These are phyloP conservation scores for Brachionus angularis DNA, from an alignment of 1,140 invertebrate genomes.

Conservation along the genomic window DNA sequence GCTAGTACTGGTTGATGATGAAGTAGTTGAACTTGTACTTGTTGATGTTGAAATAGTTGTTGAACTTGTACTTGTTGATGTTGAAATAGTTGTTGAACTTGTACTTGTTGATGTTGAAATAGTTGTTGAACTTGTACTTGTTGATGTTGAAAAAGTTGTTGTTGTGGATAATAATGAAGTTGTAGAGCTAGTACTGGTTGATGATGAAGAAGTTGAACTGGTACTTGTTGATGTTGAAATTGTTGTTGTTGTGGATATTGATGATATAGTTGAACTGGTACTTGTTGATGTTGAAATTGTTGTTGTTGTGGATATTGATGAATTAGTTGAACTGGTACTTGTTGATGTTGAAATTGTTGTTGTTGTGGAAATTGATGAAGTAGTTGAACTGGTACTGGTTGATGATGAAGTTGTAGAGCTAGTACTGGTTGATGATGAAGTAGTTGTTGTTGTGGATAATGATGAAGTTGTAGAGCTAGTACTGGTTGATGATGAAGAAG, in stretches of 20 bases:
- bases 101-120: too few relatives aligned
- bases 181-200: too few relatives aligned
- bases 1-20: too few relatives aligned
- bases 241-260: not conserved
- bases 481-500: not conserved
- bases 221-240: not conserved
- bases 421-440: not conserved
- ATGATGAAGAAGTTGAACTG: too few relatives aligned
- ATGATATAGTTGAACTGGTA: not conserved
- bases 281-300: not conserved
- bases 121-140: too few relatives aligned
- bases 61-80: too few relatives aligned
- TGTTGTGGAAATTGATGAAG: not conserved
- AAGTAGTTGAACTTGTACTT: too few relatives aligned
- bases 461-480: not conserved
- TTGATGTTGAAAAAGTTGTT: too few relatives aligned
- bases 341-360: not conserved
- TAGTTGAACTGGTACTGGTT: not conserved
- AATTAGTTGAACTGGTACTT: not conserved
- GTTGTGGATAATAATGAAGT: not conserved
- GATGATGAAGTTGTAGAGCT: not conserved
- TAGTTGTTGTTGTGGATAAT: not conserved
- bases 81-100: too few relatives aligned
- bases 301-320: not conserved
- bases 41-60: too few relatives aligned